phyloP scores from a whole-genome alignment of 2,113 vertebrate genomes.

The Empidonax traillii region DNA sequence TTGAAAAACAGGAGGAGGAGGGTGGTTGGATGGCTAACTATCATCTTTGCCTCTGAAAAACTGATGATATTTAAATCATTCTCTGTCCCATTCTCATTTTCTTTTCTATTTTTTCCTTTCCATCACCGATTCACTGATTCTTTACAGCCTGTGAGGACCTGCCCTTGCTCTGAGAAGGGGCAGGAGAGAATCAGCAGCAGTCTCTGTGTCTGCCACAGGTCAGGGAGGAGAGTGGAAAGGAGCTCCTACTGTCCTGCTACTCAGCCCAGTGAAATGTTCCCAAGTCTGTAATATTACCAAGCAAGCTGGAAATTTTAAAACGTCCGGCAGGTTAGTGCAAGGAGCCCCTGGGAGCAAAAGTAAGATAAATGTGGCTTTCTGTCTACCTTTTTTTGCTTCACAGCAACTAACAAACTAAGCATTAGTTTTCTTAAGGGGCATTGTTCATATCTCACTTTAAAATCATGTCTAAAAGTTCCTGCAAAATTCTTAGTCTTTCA shows the following conservation, averaged over 20 bases:
- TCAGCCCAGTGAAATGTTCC: background rate
- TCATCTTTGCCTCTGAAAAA: background rate
- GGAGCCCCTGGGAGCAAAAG: background rate
- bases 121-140: background rate
- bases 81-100: background rate
- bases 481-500: constrained; percentile 56
- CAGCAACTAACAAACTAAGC: constrained; percentile 36
- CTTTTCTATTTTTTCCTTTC: background rate
- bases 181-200: background rate
- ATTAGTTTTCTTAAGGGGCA: constrained; percentile 55
- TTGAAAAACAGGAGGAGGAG: background rate
- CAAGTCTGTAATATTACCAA: constrained; percentile 20
- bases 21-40: background rate
- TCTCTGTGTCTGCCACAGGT: background rate
- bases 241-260: background rate
- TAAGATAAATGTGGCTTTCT: constrained; percentile 47
- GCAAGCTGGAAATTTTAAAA: constrained; percentile 36
- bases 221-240: background rate
- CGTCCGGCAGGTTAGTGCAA: constrained; percentile 22
- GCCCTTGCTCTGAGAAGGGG: background rate
- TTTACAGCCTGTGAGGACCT: background rate
- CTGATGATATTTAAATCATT: background rate
- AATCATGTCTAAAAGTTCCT: constrained; percentile 60
- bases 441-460: constrained; percentile 54
- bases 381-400: constrained; percentile 39